Base-by-base conservation (phyloP, 2,797 vertebrate species). In the Sternarchorhynchus goeldii region DNA sequence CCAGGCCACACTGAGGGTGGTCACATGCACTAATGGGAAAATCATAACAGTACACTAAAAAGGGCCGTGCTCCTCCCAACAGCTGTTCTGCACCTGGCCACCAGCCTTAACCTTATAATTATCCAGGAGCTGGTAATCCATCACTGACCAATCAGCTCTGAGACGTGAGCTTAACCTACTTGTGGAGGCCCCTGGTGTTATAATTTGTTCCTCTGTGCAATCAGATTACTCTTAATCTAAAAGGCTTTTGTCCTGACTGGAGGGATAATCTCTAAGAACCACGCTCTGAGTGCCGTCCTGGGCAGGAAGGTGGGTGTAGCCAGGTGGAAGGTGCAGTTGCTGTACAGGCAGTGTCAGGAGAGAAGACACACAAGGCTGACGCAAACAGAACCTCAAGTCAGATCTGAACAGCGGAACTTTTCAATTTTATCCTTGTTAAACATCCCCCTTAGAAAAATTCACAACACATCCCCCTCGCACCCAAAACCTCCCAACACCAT, bases 211-310 rank as follows among this genome's bases (percentile, higher is more conserved):
- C 89, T 89, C 89, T 87, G 89, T 91, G 87, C 88, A 93, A 94
- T 93, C 93, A 94, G 93, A 95, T 95, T 95, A 94, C 75, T 87
- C 89, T 88, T 94, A 92, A 93, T 92, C 93, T 92, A 91, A 93
- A 93, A 90, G 90, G 92, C 87, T 88, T 87, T 86, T 90, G 84
- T 91, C 91, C 92, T 94, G 89, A 89, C 87, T 91, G 89, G 79
- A 88, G 87, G 89, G 90, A 92, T 91, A 87, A 93, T 91, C 88
- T 88, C 88, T 92, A 93, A 94, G 93, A 90, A 84, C 50, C 63
- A 82, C 83, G 82, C 85, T 91, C 78, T 84, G 87, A 89, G 89
- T 89, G 88, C 31, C 1, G 60, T 63, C 17, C 60, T 63, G 25
- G 25, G 29, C 29, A 34, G 60, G 25, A 25, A 25, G 4, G 34